Conservation (phyloP, 2,113 vertebrate genomes). For the Gavia stellata region DNA sequence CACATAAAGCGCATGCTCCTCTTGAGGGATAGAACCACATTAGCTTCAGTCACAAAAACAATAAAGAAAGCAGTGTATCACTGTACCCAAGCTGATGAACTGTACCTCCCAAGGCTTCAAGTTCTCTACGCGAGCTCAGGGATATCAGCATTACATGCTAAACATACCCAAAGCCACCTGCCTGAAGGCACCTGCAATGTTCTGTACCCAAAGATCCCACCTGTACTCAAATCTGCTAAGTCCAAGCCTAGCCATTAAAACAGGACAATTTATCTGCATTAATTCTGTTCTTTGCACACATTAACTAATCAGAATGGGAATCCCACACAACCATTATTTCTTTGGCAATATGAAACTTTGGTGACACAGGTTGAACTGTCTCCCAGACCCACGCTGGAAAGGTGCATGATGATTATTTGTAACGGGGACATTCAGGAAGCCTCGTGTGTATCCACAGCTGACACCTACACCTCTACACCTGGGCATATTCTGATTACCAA, state of each 20-base stretch:
- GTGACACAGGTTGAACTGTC: background rate
- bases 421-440: background rate
- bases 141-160: accelerated
- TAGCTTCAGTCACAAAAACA: background rate
- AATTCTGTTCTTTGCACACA: background rate
- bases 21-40: background rate
- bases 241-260: background rate
- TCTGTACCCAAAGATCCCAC: background rate
- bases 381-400: background rate
- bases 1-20: background rate
- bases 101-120: background rate
- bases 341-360: background rate
- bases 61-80: background rate
- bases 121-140: background rate
- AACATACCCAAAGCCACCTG: background rate
- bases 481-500: no score
- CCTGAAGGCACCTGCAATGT: background rate
- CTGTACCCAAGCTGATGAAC: background rate
- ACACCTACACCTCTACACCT: background rate
- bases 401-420: background rate
- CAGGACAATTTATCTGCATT: background rate
- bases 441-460: no score
- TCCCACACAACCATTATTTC: background rate
- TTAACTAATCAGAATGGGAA: background rate
- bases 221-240: background rate